These are phyloP conservation scores for Lagenorhynchus albirostris DNA, from an alignment of 2,113 vertebrate species.

Conservation along the genomic window DNA sequence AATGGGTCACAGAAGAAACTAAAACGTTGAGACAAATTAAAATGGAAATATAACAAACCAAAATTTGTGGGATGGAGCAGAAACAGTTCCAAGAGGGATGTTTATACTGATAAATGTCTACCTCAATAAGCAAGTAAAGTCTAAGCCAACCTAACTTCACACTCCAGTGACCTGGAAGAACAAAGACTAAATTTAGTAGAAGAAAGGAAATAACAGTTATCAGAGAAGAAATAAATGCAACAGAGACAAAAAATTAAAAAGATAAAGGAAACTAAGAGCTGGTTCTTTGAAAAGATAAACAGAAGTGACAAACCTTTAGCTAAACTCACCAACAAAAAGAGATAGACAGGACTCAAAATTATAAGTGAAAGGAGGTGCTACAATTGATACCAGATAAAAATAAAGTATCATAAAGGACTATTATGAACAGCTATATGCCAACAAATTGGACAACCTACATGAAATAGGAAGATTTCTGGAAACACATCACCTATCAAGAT, in stretches of 20 bases:
- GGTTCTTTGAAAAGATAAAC: background rate
- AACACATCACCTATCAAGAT: background rate
- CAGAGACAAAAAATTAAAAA: background rate
- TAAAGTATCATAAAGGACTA: background rate
- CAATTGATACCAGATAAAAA: background rate
- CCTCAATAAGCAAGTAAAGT: background rate
- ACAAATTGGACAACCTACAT: background rate
- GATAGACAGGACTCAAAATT: background rate
- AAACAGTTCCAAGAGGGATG: background rate
- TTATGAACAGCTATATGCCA: background rate
- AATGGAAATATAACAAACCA: background rate
- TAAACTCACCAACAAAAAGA: background rate
- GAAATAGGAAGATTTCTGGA: background rate
- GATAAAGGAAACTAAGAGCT: background rate
- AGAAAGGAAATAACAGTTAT: background rate
- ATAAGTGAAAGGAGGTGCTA: background rate
- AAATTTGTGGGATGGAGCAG: background rate
- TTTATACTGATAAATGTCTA: background rate
- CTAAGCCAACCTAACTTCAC: background rate
- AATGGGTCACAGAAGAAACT: background rate
- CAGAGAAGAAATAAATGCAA: background rate
- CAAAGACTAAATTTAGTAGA: background rate
- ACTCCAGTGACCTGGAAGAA: background rate
- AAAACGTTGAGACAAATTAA: background rate
- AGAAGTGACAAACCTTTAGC: background rate